Base-by-base conservation (phyloP, 2,797 vertebrate genomes). In the Fundulus diaphanus region DNA sequence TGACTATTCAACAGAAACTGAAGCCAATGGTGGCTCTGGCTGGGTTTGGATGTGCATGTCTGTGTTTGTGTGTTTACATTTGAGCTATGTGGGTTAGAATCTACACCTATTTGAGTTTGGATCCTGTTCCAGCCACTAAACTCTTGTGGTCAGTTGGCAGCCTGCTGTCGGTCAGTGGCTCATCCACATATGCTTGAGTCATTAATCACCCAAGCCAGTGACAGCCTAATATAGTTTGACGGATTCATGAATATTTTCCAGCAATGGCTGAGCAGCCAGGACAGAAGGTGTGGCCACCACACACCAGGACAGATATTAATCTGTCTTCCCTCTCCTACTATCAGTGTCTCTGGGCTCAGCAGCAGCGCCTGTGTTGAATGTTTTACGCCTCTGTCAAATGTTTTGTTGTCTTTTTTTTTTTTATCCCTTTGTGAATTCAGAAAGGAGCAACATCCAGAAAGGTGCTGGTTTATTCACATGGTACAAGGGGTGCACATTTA, bases 201-300 rank as follows among this genome's bases (percentile, higher is more conserved):
- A 94, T 96, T 95, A 95, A 95, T 96, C 95, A 94, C 82, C 84
- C 74, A 24, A 85, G 73, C 78, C 73, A 80, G 87, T 92, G 94
- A 93, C 94, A 94, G 90, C 87, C 90, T 94, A 93, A 94, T 93
- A 94, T 92, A 95, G 88, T 87, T 52, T 89, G 82, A 82, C 88
- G 88, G 82, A 90, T 90, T 93, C 93, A 93, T 93, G 91, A 94
- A 95, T 94, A 93, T 93, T 93, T 93, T 86, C 81, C 89, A 90
- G 86, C 79, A 63, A 77, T 81, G 85, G 70, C 72, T 78, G 79
- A 78, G 70, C 76, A 87, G 74, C 74, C 85, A 59, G 74, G 63
- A 82, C 72, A 68, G 76, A 70, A 27, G 37, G 12, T 65, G 63
- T 79, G 89, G 83, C 90, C 68, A 82, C 79, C 85, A 81, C 73